A percentile compares a stretch with the other conserved stretches of the same genome.
These are phyloP conservation scores for Nerophis ophidion DNA, from an alignment of 2,113 vertebrate genomes.

Conservation along the genomic window DNA sequence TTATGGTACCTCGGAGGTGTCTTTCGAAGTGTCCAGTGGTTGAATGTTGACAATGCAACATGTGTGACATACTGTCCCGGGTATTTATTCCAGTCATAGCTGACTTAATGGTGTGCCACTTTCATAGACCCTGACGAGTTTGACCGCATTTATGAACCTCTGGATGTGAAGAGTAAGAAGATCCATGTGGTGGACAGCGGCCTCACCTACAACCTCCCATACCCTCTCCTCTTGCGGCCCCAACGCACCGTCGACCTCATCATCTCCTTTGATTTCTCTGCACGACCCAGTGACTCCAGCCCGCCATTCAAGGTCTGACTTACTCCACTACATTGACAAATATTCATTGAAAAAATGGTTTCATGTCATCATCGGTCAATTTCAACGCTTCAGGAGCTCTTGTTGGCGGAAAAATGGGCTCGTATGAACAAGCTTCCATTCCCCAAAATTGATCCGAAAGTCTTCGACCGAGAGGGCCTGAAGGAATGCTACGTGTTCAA, in stretches of 20 bases:
- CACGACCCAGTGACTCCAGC: conserved; percentile 90
- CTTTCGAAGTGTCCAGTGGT: background rate
- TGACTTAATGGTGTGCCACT: background rate
- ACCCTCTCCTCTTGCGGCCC: conserved; percentile 85
- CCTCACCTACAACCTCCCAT: conserved; percentile 92
- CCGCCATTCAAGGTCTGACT: conserved; percentile 91
- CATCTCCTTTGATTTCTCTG: conserved; percentile 96
- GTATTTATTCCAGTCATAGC: background rate
- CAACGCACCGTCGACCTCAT: conserved; percentile 89
- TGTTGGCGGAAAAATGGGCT: conserved; percentile 97
- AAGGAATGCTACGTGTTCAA: conserved; percentile 98
- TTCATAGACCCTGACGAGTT: conserved; percentile 91
- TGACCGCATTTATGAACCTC: conserved; percentile 90
- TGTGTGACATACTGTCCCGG: background rate
- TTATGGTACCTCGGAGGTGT: no score
- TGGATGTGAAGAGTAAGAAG: conserved; percentile 98
- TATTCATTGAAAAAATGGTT: background rate
- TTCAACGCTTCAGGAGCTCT: conserved; percentile 78
- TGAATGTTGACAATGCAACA: background rate
- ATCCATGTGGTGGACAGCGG: conserved; percentile 97
- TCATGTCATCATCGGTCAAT: background rate
- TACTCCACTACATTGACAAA: conserved; percentile 7
- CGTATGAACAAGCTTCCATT: conserved; percentile 97
- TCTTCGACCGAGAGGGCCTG: conserved; percentile 93
- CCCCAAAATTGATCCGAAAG: conserved; percentile 94